Base-by-base conservation (phyloP, 1,140 invertebrate species). In the Heliconius nattereri region DNA sequence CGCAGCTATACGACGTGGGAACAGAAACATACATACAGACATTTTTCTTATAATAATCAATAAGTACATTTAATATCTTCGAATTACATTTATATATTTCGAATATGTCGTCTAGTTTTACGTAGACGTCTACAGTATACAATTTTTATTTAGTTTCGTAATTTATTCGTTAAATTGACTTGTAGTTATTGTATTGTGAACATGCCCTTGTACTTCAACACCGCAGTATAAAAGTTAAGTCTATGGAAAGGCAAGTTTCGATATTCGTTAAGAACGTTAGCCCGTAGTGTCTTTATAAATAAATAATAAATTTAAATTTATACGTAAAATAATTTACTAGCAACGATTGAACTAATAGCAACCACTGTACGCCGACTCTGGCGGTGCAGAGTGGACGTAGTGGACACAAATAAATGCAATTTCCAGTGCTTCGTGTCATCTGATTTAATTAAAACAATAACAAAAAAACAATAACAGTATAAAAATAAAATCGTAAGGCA, bases 401-500 rank as follows among this genome's bases (percentile, higher is more conserved):
- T 83, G 88, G 79, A 86, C 86, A 78, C 71, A 85, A 87, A 90
- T 94, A 94, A 94, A 94, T 94, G 92, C 92, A 91, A 87, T 89
- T 90, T 86, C 87, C 92, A 92, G 90, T 89, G 90, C 87, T 92
- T 90, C 83, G n/a, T 85, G 73, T 83, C 80, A 83, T 66, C 81
- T 82, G 85, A 83, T 85, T 75, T 83, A 73, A 80, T 81, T 81
- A 78, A 86, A 87, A 85, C 32, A 86, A 83, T 81, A 88, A 90
- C 76, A 77, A 88, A 23, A 20, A 90, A 86, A 81, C 84, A 84
- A 87, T 83, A 84, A 89, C 86, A 91, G 82, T 90, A 88, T 86
- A 89, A 92, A 94, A 93, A 93, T 90, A 90, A 94, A 92, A 93
- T 90, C 82, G 90, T 94, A 94, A 94, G 93, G 93, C 93, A 94